Percentiles rank a stretch among this genome's conserved stretches.
These are phyloP conservation scores for Onychostruthus taczanowskii DNA, from an alignment of 2,113 vertebrate species.

Conservation along the genomic window DNA sequence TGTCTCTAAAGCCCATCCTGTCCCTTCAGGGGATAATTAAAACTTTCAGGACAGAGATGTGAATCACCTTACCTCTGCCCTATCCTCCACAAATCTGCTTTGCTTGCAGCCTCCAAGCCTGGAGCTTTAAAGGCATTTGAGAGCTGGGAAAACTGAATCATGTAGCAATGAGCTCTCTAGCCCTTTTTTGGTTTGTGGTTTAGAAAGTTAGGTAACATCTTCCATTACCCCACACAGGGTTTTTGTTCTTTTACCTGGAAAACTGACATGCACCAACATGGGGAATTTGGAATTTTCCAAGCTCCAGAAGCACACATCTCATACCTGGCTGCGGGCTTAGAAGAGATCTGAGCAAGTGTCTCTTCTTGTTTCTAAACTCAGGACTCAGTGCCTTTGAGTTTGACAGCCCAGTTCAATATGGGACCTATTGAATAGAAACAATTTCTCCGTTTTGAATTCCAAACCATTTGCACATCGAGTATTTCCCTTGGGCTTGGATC, in stretches of 20 bases:
- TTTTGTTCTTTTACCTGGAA: neutral
- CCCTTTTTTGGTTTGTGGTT: neutral
- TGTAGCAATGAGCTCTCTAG: neutral
- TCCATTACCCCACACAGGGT: neutral
- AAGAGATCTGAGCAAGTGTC: neutral
- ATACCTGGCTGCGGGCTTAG: neutral
- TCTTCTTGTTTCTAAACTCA: fast-evolving
- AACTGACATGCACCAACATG: neutral
- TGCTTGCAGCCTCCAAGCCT: neutral
- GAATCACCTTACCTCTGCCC: neutral
- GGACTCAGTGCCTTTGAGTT: neutral
- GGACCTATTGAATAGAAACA: neutral
- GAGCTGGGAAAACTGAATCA: neutral
- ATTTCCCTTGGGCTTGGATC: neutral
- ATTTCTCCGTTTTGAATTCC: neutral
- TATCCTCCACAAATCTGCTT: neutral
- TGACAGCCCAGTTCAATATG: neutral
- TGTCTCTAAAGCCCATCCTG: neutral
- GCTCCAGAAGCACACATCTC: neutral
- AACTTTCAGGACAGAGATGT: neutral
- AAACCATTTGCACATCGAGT: neutral
- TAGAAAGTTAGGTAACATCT: neutral
- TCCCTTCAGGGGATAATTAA: neutral
- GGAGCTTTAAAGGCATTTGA: neutral
- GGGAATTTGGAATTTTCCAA: neutral